These are phyloP conservation scores for Gracilinanus agilis DNA, from an alignment of 2,113 vertebrate genomes.

Conservation along the genomic window DNA sequence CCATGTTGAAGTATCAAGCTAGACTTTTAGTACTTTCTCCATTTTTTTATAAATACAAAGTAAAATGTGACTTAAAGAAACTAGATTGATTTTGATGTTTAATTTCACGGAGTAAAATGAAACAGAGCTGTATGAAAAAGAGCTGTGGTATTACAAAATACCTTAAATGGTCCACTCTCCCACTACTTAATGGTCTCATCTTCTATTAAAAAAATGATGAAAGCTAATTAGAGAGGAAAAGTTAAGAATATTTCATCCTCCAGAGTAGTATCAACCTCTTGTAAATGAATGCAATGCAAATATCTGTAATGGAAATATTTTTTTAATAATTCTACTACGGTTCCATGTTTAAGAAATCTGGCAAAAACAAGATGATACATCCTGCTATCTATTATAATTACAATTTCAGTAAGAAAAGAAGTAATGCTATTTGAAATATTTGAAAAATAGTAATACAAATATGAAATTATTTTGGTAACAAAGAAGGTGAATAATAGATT, in stretches of 20 bases:
- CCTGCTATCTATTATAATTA: background rate
- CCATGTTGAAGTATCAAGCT: background rate
- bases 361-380: slow-evolving; percentile 24
- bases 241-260: slow-evolving; percentile 4
- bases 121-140: background rate
- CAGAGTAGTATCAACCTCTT: background rate
- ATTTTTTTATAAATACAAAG: slow-evolving; percentile 39
- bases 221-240: slow-evolving; percentile 10
- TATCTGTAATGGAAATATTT: slow-evolving; percentile 15
- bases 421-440: slow-evolving; percentile 33
- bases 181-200: slow-evolving; percentile 1
- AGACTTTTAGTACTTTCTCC: background rate
- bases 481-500: slow-evolving; percentile 23
- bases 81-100: slow-evolving; percentile 24
- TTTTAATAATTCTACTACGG: slow-evolving; percentile 34
- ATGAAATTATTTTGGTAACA: slow-evolving; percentile 8
- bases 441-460: slow-evolving; percentile 33
- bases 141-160: slow-evolving; percentile 29
- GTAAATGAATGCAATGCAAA: slow-evolving; percentile 12
- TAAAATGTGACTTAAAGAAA: slow-evolving; percentile 39
- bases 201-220: slow-evolving; percentile 37
- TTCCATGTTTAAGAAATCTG: slow-evolving; percentile 23
- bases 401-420: slow-evolving; percentile 17
- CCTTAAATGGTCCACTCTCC: slow-evolving; percentile 4
- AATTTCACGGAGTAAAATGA: slow-evolving; percentile 23